Percentiles rank a stretch among this genome's conserved stretches.
These are phyloP conservation scores for Rhynchonycteris naso DNA, from an alignment of 2,797 vertebrate genomes.

Conservation along the genomic window DNA sequence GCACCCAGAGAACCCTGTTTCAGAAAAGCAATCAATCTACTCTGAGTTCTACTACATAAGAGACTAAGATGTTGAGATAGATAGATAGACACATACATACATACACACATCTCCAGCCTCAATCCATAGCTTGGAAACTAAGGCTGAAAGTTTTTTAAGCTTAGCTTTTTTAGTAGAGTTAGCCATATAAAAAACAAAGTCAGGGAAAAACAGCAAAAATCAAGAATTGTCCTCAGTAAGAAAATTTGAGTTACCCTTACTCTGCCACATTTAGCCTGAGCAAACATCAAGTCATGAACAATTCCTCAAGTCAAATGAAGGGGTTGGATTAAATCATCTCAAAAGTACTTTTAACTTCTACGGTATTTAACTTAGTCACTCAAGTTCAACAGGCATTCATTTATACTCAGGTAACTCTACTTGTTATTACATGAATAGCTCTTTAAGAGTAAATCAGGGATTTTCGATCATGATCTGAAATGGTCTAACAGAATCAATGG, in stretches of 20 bases:
- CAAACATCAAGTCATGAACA: neutral
- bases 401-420: neutral
- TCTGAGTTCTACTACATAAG: too few species aligned
- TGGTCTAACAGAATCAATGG: neutral
- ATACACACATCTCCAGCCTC: neutral
- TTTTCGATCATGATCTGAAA: neutral
- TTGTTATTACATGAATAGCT: slow-evolving; percentile 28
- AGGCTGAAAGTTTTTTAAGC: neutral
- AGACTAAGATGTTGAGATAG: too few species aligned
- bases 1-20: neutral
- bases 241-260: neutral
- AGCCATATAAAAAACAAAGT: neutral
- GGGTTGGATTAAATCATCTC: neutral
- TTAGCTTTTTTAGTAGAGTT: neutral
- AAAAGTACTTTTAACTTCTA: slow-evolving; percentile 6
- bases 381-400: slow-evolving; percentile 33
- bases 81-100: too few species aligned
- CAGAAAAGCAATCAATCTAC: neutral
- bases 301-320: slow-evolving; percentile 4
- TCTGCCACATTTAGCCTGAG: neutral
- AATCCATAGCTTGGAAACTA: neutral
- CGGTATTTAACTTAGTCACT: neutral
- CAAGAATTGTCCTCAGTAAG: neutral
- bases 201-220: neutral
- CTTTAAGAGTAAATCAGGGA: neutral